Base-by-base conservation (phyloP, 2,113 vertebrate genomes). In the Xerus inauris region DNA sequence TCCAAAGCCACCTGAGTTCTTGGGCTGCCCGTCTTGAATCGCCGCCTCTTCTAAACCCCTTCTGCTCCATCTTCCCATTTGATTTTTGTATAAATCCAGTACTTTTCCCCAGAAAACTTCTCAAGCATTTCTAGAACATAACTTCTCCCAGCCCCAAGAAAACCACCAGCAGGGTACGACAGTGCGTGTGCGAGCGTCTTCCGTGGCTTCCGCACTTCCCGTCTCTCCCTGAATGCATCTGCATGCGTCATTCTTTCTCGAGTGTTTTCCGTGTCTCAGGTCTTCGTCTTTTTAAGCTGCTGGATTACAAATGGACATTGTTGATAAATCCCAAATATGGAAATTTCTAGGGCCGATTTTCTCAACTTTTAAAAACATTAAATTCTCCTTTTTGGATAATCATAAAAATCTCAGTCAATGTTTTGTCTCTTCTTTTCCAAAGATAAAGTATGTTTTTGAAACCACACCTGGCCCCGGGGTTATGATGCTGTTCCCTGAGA, bases 341-440 rank as follows among this genome's bases (percentile, higher is more conserved):
- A 73, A 32, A 62, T 79, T 83, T 92, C 83, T n/a, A 73, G 11
- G 93, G 72, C n/a, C 81, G 30, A 90, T 24, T 67, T 77, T 79
- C 81, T 95, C 71, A 87, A 75, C 75, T 86, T 77, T 40, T 28
- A 57, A 89, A 45, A 54, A 71, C 19, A 32, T 12, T 35, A 77
- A 47, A 7, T n/a, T 40, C 4, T 76, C 51, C 24, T 83, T 90
- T 83, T 76, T 42, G 5, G 45, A 87, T 89, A 87, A 82, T 69
- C 24, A 42, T 40, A 89, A 83, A 91, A 87, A 83, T 83, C 24
- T 83, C 10, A 62, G 57, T 62, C 6, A 14, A 6, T 86, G 59
- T 81, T 94, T 87, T 93, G 1, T 81, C 80, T 89, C 79, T 35
- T 51, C 26, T 87, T 92, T 90, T 42, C 51, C 71, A 84, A 75